These are phyloP conservation scores for Polypedilum vanderplanki DNA, from an alignment of 1,140 invertebrate genomes.

Conservation along the genomic window DNA sequence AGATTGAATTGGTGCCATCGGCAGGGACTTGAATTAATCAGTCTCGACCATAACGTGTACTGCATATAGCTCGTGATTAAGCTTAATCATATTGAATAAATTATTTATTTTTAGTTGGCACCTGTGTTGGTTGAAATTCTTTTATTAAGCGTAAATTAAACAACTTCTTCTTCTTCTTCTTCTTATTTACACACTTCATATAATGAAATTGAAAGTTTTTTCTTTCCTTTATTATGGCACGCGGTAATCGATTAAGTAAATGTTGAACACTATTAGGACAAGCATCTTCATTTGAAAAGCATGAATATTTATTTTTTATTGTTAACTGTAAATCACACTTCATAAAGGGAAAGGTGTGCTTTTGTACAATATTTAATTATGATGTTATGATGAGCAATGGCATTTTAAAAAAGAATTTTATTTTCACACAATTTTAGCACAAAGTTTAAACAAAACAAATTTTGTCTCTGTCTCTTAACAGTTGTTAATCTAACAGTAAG, in stretches of 20 bases:
- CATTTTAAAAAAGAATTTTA: too few relatives aligned
- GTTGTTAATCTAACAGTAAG: too few relatives aligned
- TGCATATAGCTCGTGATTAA: background rate
- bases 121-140: background rate
- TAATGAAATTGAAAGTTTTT: conserved; percentile 11
- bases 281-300: too few relatives aligned
- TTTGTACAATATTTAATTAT: too few relatives aligned
- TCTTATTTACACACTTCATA: background rate
- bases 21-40: conserved; percentile 17
- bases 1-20: background rate
- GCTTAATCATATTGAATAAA: conserved; percentile 7
- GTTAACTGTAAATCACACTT: too few relatives aligned
- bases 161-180: background rate
- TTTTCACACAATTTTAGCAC: too few relatives aligned
- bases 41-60: background rate
- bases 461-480: too few relatives aligned
- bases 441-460: too few relatives aligned
- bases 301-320: too few relatives aligned
- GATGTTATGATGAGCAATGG: too few relatives aligned
- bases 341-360: too few relatives aligned
- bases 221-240: conserved; percentile 7
- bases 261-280: too few relatives aligned
- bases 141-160: background rate
- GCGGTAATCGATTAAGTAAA: background rate
- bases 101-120: background rate